Base-by-base conservation (phyloP, 2,888 invertebrate genomes). In the Ferdinandea cuprea region DNA sequence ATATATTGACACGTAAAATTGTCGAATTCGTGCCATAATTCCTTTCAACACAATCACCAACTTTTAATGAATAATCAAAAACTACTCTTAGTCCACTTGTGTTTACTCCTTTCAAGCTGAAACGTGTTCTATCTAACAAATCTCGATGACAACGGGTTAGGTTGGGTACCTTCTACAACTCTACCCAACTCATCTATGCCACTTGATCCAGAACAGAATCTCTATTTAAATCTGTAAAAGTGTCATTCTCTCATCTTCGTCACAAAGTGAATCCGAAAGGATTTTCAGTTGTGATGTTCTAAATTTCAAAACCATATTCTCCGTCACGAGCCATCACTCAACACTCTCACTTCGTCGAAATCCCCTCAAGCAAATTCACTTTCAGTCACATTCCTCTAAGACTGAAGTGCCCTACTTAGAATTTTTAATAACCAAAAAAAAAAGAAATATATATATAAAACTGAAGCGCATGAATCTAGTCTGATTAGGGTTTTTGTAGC, bases 291-390 rank as follows among this genome's bases (percentile, higher is more conserved):
- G n/a, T 13, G 58, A 32, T 52, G n/a, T 50, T 58, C 15, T 65
- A 68, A 78, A 68, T 63, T 72, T 50, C 44, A 13, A 32, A 78
- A 63, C 37, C 13, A 2, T 73, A 83, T 83, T 68, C 83, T 21
- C 44, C 66, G 52, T 78, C 83, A 83, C 83, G 83, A 78, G 44
- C 72, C 68, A 78, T 83, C 78, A 78, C 83, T 83, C 68, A 72
- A 35, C 59, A 30, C 66, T 54, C n/a, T 68, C 69, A 48, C 9
- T 50, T 15, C 32, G 5, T 7, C 25, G 9, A 13, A 15, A 21
- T 58, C 50, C 50, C 21, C 30, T 48, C 13, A 65, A 50, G 25
- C 11, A 58, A 68, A 61, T 21, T 56, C 35, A 25, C 58, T 65
- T 59, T 28, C 42, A 59, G 37, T 61, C 25, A 3, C 25, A 25